Evolutionary conservation across 1,140 invertebrate species (phyloP).

Genomic region (Asbolus verrucosus): DNA sequence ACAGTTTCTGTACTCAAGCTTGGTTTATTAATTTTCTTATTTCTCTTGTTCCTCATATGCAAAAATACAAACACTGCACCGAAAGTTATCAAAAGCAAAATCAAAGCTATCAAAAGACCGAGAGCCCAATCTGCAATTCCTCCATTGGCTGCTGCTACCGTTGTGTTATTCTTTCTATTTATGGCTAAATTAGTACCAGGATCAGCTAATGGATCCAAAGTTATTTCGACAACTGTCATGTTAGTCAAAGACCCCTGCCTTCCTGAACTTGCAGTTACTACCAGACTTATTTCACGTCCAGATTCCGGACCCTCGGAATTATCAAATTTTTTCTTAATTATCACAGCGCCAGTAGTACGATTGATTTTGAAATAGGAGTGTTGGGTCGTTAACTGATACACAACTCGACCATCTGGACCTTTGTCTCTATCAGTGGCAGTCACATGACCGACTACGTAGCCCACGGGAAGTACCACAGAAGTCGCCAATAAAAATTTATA

Average conservation of each 20-base stretch:
- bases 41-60: slow-evolving; percentile 84
- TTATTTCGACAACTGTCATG: slow-evolving; percentile 87
- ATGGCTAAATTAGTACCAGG: slow-evolving; percentile 71
- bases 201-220: slow-evolving; percentile 77
- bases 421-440: slow-evolving; percentile 90
- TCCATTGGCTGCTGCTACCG: slow-evolving; percentile 70
- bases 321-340: slow-evolving; percentile 83
- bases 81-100: slow-evolving; percentile 84
- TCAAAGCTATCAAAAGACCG: slow-evolving; percentile 84
- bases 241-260: slow-evolving; percentile 86
- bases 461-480: slow-evolving; percentile 74
- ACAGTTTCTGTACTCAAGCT: slow-evolving; percentile 79
- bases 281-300: slow-evolving; percentile 79
- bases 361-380: slow-evolving; percentile 93
- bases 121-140: slow-evolving; percentile 88
- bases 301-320: slow-evolving; percentile 71
- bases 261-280: slow-evolving; percentile 89
- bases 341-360: slow-evolving; percentile 87
- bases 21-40: slow-evolving; percentile 84
- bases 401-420: slow-evolving; percentile 90
- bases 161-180: slow-evolving; percentile 62
- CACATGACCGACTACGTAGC: slow-evolving; percentile 87
- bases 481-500: slow-evolving; percentile 86
- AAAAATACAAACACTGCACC: slow-evolving; percentile 86
- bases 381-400: slow-evolving; percentile 87